These are phyloP conservation scores for Oxyscelio sp. DNA, from an alignment of 2,888 invertebrate genomes.

Conservation along the genomic window DNA sequence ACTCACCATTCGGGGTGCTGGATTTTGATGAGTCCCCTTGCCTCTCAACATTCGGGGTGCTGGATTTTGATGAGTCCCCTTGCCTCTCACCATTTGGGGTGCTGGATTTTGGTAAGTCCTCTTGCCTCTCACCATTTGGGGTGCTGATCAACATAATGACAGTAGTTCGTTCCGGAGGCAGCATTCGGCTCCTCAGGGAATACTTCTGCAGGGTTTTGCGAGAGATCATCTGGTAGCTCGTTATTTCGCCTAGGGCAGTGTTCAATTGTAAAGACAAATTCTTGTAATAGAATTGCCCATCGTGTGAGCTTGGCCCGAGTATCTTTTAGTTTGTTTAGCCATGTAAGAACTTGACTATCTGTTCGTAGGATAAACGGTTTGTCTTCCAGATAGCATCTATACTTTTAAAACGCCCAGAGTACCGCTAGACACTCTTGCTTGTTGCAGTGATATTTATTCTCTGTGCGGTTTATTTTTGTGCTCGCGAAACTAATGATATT, in stretches of 20 bases:
- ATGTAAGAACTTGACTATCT: slow-evolving; percentile 12
- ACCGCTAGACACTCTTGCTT: slow-evolving; percentile 35
- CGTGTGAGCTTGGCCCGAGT: slow-evolving; percentile 12
- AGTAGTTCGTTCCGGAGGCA: not conserved
- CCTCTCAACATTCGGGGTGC: no score
- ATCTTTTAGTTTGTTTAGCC: slow-evolving; percentile 11
- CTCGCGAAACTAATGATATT: slow-evolving; percentile 73
- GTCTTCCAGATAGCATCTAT: slow-evolving; percentile 48
- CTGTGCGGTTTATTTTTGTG: slow-evolving; percentile 57
- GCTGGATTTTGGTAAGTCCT: no score
- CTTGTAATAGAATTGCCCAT: slow-evolving; percentile 15
- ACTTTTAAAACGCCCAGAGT: slow-evolving; percentile 50
- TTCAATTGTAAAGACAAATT: slow-evolving; percentile 13
- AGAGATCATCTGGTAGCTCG: slow-evolving; percentile 25
- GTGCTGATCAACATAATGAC: not conserved
- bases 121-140: no score
- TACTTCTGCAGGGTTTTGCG: slow-evolving; percentile 9
- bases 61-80: no score
- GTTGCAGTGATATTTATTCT: slow-evolving; percentile 63
- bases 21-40: no score
- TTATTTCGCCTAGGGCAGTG: not conserved
- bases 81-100: no score
- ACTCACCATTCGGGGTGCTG: no score
- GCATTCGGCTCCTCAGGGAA: not conserved
- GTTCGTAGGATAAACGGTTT: slow-evolving; percentile 9